These are phyloP conservation scores for Seira ritae DNA, from an alignment of 2,888 invertebrate species.

Conservation along the genomic window DNA sequence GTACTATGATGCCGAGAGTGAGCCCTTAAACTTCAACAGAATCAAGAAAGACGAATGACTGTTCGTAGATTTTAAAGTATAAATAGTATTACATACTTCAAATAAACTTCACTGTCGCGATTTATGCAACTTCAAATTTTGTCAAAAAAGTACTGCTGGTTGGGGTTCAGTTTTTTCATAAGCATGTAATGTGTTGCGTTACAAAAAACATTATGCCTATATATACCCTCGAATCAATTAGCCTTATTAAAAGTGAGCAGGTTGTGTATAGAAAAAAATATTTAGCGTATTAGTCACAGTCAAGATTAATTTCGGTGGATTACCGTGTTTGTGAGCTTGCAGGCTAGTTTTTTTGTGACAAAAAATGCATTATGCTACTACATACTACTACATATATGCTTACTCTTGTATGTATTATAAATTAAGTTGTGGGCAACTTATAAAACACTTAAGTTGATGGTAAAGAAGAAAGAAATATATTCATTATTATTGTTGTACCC, in stretches of 20 bases:
- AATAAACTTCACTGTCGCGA: conserved; percentile 41
- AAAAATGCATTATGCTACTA: conserved; percentile 32
- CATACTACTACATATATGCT: conserved; percentile 16
- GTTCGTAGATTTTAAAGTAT: conserved; percentile 15
- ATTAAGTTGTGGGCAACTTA: conserved; percentile 39
- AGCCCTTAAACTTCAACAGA: no score
- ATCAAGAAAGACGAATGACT: conserved; percentile 52
- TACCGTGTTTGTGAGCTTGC: conserved; percentile 61
- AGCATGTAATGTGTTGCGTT: conserved; percentile 30
- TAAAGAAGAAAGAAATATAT: neutral
- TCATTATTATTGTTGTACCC: neutral
- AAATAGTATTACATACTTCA: conserved; percentile 40
- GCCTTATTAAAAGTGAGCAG: conserved; percentile 22
- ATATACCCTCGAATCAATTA: conserved; percentile 23
- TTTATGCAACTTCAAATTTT: conserved; percentile 36
- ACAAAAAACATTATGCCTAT: conserved; percentile 34
- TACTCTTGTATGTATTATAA: conserved; percentile 5
- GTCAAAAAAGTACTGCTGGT: conserved; percentile 30
- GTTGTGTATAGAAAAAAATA: conserved; percentile 49
- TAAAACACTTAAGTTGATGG: conserved; percentile 30
- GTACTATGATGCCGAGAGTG: no score
- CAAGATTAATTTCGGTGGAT: conserved; percentile 55
- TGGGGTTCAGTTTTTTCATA: conserved; percentile 63
- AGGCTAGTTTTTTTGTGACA: conserved; percentile 57
- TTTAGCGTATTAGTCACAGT: conserved; percentile 48